Conservation (phyloP, 2,797 vertebrate genomes). For the Betta splendens region DNA sequence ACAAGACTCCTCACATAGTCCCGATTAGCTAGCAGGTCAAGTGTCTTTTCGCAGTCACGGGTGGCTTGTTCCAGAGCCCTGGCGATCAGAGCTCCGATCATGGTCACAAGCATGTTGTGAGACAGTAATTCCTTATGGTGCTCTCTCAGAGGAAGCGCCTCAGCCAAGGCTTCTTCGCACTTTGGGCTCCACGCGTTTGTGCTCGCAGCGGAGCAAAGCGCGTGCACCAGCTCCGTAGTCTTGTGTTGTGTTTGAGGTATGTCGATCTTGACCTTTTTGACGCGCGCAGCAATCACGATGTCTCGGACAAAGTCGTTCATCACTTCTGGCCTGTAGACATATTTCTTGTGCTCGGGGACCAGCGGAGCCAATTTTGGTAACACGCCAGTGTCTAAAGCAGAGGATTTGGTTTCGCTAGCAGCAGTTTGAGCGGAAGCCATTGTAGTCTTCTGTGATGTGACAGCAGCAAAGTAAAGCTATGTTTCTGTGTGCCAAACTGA, state of each 20-base stretch:
- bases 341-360: too few species aligned
- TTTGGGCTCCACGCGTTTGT: not conserved
- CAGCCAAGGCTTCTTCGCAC: not conserved
- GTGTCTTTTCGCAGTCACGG: not conserved
- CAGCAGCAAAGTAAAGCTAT: too few species aligned
- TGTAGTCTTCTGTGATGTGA: too few species aligned
- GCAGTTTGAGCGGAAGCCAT: too few species aligned
- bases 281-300: not conserved
- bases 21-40: slow-evolving; percentile 5
- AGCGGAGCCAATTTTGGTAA: too few species aligned
- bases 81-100: slow-evolving; percentile 4
- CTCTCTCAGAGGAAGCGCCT: not conserved
- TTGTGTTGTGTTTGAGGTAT: not conserved
- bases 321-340: too few species aligned
- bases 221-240: not conserved
- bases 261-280: not conserved
- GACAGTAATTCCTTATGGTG: slow-evolving; percentile 8
- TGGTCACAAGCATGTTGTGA: slow-evolving; percentile 18
- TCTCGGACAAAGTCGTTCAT: too few species aligned
- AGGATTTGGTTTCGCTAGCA: too few species aligned
- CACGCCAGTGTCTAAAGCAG: too few species aligned
- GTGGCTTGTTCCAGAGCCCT: slow-evolving; percentile 3
- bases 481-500: too few species aligned
- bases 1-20: slow-evolving; percentile 1
- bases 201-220: not conserved